Conservation (phyloP, 2,888 invertebrate species). For the Sinopyrophorus schimmeli region DNA sequence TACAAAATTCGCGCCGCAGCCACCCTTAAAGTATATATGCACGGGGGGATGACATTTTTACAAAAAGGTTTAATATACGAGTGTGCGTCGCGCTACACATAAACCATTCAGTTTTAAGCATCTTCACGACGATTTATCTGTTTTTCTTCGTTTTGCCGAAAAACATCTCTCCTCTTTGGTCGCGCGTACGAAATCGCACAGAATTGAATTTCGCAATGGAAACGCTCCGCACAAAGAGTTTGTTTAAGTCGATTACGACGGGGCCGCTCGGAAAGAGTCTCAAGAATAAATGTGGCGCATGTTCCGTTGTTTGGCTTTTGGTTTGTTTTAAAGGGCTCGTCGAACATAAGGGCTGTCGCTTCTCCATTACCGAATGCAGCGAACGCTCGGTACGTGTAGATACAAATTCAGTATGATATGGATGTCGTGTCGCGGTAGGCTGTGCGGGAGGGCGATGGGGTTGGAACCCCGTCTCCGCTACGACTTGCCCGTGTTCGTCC, state of each 20-base stretch:
- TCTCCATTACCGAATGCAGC: constrained; percentile 19
- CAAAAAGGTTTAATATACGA: no score
- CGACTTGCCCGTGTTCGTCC: constrained; percentile 26
- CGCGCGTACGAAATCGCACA: no score
- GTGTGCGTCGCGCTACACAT: no score
- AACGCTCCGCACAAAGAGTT: no score
- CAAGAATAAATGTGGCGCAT: constrained; percentile 4
- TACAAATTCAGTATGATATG: constrained; percentile 35
- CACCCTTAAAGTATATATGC: constrained; percentile 11
- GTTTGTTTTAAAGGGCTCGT: constrained; percentile 32
- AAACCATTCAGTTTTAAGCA: no score
- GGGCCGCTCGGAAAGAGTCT: no score
- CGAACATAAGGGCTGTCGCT: constrained; percentile 24
- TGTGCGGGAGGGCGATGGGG: constrained; percentile 23
- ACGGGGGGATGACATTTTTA: constrained; percentile 6
- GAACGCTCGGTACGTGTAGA: constrained; percentile 24
- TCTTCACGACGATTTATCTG: no score
- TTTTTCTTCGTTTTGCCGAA: no score
- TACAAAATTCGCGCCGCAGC: constrained; percentile 3
- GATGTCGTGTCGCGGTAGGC: constrained; percentile 29
- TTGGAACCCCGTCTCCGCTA: constrained; percentile 27
- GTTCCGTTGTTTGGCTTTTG: constrained; percentile 12
- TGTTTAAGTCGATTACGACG: no score
- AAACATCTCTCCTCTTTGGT: no score
- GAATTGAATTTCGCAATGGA: no score